Evolutionary conservation across 37 sponge, comb jelly and placozoan genomes (phyloP).

Genomic region (Hormiphora californensis): DNA sequence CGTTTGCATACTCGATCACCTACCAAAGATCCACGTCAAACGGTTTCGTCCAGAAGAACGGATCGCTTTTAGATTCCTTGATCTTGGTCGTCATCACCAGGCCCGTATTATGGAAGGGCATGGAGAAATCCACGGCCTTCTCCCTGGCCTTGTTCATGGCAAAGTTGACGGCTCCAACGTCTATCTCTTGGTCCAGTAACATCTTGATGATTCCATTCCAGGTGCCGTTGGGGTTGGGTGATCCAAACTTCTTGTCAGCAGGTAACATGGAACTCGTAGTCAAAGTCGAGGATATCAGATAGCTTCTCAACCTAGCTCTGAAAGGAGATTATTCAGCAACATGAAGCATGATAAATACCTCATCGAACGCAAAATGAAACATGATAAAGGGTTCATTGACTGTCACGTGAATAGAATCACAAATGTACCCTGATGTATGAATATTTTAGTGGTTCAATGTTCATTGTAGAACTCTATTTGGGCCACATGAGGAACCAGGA

Average conservation of each 20-base stretch:
- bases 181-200: constrained; percentile 32
- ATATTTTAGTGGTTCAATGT: too few species aligned
- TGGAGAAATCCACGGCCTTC: constrained; percentile 25
- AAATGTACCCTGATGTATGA: too few species aligned
- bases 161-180: constrained; percentile 44
- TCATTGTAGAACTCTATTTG: too few species aligned
- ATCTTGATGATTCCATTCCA: constrained; percentile 52
- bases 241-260: constrained; percentile 49
- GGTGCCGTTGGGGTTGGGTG: constrained; percentile 30
- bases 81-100: constrained; percentile 53
- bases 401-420: too few species aligned
- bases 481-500: too few species aligned
- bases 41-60: constrained; percentile 49
- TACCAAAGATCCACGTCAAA: constrained; percentile 53
- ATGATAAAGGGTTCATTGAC: too few species aligned
- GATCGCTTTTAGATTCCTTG: constrained; percentile 38
- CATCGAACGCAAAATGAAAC: too few species aligned
- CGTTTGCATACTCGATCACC: too few species aligned
- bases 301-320: constrained; percentile 50
- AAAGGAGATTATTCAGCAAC: too few species aligned
- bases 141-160: constrained; percentile 50
- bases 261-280: constrained; percentile 28
- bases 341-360: too few species aligned
- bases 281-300: constrained; percentile 1
- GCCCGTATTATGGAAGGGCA: constrained; percentile 33